Percentiles rank a stretch among this genome's conserved stretches.
Conservation (phyloP, 2,888 invertebrate species). For the Eristalis arbustorum region DNA sequence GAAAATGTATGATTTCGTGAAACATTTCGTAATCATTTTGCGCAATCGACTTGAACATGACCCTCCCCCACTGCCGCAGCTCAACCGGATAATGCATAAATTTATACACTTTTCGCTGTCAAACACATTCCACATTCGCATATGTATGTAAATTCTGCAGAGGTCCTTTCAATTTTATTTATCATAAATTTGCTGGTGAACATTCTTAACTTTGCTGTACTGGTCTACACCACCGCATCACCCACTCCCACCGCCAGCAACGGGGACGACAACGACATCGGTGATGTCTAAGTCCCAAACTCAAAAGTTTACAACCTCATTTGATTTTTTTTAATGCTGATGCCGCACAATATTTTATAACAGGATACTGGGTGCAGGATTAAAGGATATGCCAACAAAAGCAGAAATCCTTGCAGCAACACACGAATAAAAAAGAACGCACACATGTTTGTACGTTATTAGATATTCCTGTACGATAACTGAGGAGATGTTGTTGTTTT, state of each 20-base stretch:
- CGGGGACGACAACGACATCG: not conserved
- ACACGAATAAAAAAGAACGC: conserved; percentile 3
- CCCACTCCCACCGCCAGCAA: not conserved
- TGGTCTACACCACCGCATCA: not conserved
- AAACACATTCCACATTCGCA: not conserved
- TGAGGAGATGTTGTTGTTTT: conserved; percentile 20
- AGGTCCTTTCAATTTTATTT: conserved; percentile 44
- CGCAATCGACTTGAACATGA: not conserved
- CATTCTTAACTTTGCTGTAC: not conserved
- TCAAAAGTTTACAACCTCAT: conserved; percentile 54
- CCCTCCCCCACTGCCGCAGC: not conserved
- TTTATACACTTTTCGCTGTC: conserved; percentile 8
- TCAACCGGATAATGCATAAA: not conserved
- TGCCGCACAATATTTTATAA: conserved; percentile 42
- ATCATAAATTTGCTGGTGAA: conserved; percentile 30
- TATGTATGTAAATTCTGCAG: conserved; percentile 27
- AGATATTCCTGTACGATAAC: conserved; percentile 17
- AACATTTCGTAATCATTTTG: conserved; percentile 30
- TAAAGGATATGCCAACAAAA: conserved; percentile 31
- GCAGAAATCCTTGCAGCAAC: conserved; percentile 24
- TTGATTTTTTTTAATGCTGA: conserved; percentile 54
- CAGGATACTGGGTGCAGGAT: conserved; percentile 29
- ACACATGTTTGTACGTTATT: not conserved
- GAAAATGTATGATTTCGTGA: conserved; percentile 16
- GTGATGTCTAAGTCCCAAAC: conserved; percentile 9